These are phyloP conservation scores for Danionella cerebrum DNA, from an alignment of 2,113 vertebrate genomes.

Conservation along the genomic window DNA sequence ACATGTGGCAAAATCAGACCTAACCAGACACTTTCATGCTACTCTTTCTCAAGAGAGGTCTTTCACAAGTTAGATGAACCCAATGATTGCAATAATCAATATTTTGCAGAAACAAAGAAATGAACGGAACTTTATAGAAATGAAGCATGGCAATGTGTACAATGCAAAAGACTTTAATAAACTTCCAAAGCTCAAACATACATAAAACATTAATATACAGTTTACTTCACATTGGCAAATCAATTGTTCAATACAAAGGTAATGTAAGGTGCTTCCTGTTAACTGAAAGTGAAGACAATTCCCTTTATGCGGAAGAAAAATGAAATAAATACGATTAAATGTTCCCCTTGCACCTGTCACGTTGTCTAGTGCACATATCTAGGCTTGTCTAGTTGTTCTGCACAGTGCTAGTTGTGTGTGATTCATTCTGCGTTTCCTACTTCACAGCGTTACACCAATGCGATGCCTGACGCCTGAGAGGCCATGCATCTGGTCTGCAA, in stretches of 20 bases:
- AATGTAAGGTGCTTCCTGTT: conserved; percentile 73
- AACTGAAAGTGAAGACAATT: conserved; percentile 63
- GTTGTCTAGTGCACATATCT: conserved; percentile 47
- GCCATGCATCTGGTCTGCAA: conserved; percentile 38
- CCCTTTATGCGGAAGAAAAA: too few species aligned
- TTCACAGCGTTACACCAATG: conserved; percentile 63
- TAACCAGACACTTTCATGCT: too few species aligned
- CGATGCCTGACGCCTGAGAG: conserved; percentile 60
- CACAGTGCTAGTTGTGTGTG: conserved; percentile 68
- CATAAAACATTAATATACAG: conserved; percentile 71
- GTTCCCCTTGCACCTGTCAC: conserved; percentile 22
- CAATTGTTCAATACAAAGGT: conserved; percentile 70
- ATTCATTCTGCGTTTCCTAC: conserved; percentile 62
- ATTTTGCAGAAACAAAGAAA: too few species aligned
- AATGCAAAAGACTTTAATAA: conserved; percentile 81
- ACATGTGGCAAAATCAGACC: too few species aligned
- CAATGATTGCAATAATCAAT: too few species aligned
- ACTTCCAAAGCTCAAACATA: conserved; percentile 73
- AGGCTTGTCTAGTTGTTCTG: conserved; percentile 64
- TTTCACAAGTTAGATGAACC: too few species aligned
- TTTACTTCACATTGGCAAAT: conserved; percentile 71
- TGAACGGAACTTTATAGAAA: conserved; percentile 32
- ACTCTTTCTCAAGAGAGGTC: too few species aligned
- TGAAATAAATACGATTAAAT: conserved; percentile 44
- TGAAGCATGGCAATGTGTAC: conserved; percentile 64